Evolutionary conservation across 2,113 vertebrate genomes (phyloP).

Genomic region (Boulengeromyrus knoepffleri): DNA sequence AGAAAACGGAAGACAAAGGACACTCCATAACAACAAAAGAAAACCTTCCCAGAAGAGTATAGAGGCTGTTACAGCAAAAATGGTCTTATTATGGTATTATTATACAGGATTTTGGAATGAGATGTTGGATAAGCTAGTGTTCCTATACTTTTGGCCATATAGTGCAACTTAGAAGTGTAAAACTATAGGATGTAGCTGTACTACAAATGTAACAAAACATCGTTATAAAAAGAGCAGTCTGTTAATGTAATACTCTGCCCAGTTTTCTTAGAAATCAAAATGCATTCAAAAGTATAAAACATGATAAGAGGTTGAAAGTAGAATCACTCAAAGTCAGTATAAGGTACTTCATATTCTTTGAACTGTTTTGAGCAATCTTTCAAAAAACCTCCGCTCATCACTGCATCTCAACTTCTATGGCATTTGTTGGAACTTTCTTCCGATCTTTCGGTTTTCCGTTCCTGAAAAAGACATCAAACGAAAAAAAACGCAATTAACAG

Average conservation of each 20-base stretch:
- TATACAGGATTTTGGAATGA: not conserved
- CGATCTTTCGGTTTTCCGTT: not conserved
- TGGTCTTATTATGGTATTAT: not conserved
- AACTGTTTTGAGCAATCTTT: not conserved
- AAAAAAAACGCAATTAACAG: not conserved
- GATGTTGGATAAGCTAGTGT: not conserved
- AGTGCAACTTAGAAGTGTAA: not conserved
- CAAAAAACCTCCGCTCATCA: not conserved
- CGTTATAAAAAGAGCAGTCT: not conserved
- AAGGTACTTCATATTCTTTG: not conserved
- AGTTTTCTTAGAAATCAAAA: not conserved
- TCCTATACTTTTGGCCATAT: not conserved
- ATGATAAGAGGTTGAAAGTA: not conserved
- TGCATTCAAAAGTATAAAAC: not conserved
- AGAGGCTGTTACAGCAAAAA: not conserved
- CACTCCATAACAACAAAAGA: not conserved
- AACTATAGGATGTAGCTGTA: not conserved
- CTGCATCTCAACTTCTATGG: conserved; percentile 12
- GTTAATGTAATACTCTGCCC: not conserved
- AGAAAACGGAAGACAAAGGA: not conserved
- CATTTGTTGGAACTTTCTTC: conserved; percentile 12
- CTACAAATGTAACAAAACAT: conserved; percentile 14
- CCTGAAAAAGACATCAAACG: not conserved
- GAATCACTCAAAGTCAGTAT: not conserved
- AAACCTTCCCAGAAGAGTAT: not conserved